Evolutionary conservation across 35 echinoderm and acorn worm genomes (phyloP).

Genomic region (Ptychodera flava): DNA sequence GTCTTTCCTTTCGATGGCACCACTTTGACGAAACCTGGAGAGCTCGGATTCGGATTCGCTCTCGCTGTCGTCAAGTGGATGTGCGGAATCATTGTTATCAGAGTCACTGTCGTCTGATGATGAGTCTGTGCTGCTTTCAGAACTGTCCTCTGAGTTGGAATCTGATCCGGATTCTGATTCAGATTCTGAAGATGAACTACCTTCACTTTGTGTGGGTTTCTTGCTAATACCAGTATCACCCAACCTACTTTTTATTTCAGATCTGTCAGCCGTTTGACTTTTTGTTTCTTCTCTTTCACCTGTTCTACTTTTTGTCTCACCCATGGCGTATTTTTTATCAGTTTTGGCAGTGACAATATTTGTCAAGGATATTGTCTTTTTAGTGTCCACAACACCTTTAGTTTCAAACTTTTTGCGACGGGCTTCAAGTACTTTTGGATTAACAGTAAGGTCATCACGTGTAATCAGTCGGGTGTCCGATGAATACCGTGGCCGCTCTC

Average conservation of each 20-base stretch:
- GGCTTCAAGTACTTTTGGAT: constrained; percentile 32
- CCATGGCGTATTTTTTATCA: not conserved
- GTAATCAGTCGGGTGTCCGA: not conserved
- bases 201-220: no score
- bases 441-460: not conserved
- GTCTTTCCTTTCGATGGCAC: not conserved
- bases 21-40: not conserved
- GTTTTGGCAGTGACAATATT: constrained; percentile 2
- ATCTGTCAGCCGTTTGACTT: no score
- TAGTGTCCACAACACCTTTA: constrained; percentile 7
- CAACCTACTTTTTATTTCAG: no score
- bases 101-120: not conserved
- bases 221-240: no score
- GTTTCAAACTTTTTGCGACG: constrained; percentile 30
- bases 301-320: constrained; percentile 13
- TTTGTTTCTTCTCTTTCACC: not conserved
- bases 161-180: not conserved
- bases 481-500: not conserved
- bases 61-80: not conserved
- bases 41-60: not conserved
- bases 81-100: not conserved
- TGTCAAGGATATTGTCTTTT: constrained; percentile 14
- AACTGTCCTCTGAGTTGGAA: not conserved
- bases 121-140: not conserved
- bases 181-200: no score